Base-by-base conservation (phyloP, 37 sponge, comb jelly and placozoan species). In the Bolinopsis microptera region DNA sequence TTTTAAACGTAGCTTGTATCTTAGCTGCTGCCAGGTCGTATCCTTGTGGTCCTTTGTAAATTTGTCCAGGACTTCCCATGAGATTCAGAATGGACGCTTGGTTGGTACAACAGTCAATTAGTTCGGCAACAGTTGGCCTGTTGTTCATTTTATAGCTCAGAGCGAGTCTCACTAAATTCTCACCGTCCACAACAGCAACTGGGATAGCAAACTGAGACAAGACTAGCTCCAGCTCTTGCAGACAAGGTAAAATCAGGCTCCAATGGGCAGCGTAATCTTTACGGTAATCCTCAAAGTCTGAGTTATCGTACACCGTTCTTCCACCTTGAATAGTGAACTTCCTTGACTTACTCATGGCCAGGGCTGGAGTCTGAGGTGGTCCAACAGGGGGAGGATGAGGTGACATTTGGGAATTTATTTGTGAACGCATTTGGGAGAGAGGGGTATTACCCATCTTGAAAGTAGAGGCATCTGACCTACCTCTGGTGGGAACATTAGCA, bases 1-100 rank as follows among this genome's bases (percentile, higher is more conserved):
- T 98, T n/a, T 94, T 95, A 70, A 92, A 97, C 0, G 95, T 95
- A 25, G 96, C 96, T 75, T 96, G 92, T 2, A 93, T 38, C 33
- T 39, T 69, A 27, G 92, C 41, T 83, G 92, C 93, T 61, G 80
- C 69, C 33, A 86, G 61, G 18, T 93, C 69, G 27, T 93, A 68
- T 8, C 93, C 93, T 23, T 93, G n/a, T 25, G 76, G 82, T 8
- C 82, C 93, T 23, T 33, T 88, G 80, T 74, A 93, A 28, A 70
- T n/a, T 38, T 76, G 93, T 77, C 93, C 93, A 86, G 90, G 90
- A 41, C 30, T 86, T 26, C 18, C 61, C 61, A 86, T 86, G 5
- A 41, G 25, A 5, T 40, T 36, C 24, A 86, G 32, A 38, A 86
- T 86, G 2, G 90, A 86, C 1, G 1, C 90, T 40, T 86, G 90